These are phyloP conservation scores for Apodemus sylvaticus DNA, from an alignment of 2,113 vertebrate species.

Conservation along the genomic window DNA sequence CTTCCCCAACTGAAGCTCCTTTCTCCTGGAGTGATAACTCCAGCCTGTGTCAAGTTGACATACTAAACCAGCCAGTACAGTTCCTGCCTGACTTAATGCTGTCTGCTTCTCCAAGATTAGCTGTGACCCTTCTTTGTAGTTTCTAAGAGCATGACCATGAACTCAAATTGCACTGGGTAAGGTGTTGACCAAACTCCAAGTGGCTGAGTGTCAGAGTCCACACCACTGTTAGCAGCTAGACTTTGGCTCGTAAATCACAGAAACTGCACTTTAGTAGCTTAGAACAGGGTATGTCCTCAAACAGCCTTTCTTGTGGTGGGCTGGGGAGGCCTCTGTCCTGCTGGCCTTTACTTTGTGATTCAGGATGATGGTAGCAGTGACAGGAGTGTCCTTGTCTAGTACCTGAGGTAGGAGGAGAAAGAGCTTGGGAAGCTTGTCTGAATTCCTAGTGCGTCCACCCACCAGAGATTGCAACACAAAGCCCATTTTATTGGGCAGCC, in stretches of 20 bases:
- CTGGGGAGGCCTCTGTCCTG: rapidly evolving
- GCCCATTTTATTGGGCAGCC: neutral
- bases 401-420: neutral
- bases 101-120: rapidly evolving
- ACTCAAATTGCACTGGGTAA: rapidly evolving
- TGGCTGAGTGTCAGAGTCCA: too few relatives aligned
- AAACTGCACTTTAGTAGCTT: rapidly evolving
- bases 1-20: too few relatives aligned
- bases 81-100: neutral
- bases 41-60: too few relatives aligned
- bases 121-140: neutral
- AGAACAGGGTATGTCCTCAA: neutral
- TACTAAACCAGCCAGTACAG: too few relatives aligned
- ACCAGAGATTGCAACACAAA: rapidly evolving
- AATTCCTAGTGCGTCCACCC: neutral
- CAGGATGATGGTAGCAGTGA: rapidly evolving
- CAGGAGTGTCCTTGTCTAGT: neutral
- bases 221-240: rapidly evolving
- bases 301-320: rapidly evolving
- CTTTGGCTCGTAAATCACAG: neutral
- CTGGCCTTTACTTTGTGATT: rapidly evolving
- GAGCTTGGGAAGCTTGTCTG: rapidly evolving
- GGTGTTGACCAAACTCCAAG: too few relatives aligned
- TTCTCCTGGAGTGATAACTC: too few relatives aligned
- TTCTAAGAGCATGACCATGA: neutral